Conservation (phyloP, 2,888 invertebrate genomes). For the Ischnura elegans region DNA sequence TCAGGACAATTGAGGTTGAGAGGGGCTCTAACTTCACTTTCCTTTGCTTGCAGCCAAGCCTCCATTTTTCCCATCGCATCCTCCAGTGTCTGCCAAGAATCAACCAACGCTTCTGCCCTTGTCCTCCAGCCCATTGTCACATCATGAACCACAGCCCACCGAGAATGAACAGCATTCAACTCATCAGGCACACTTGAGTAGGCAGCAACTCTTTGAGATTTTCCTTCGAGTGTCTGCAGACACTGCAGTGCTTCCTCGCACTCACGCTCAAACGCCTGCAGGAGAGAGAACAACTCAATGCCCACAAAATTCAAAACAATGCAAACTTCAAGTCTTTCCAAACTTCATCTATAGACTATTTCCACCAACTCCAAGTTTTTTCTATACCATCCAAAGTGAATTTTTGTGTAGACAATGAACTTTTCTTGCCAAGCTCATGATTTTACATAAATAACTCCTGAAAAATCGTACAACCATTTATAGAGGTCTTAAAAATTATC, state of each 20-base stretch:
- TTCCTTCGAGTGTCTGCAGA: constrained; percentile 86
- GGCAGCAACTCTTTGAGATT: constrained; percentile 87
- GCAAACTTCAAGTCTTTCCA: too few species aligned
- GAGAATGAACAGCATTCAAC: constrained; percentile 89
- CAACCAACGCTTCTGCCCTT: constrained; percentile 88
- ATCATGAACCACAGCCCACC: constrained; percentile 91
- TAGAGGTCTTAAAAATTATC: too few species aligned
- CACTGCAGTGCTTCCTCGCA: constrained; percentile 88
- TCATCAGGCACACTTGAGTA: constrained; percentile 90
- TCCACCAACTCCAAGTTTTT: too few species aligned
- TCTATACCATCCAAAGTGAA: too few species aligned
- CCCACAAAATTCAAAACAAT: too few species aligned
- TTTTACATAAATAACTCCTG: too few species aligned
- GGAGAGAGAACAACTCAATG: too few species aligned
- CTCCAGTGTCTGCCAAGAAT: constrained; percentile 91
- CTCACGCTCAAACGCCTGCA: constrained; percentile 85
- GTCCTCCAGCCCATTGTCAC: constrained; percentile 88
- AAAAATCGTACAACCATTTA: too few species aligned
- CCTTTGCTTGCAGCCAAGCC: constrained; percentile 88
- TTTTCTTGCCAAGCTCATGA: too few species aligned
- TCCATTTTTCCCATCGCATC: constrained; percentile 87
- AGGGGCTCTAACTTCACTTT: constrained; percentile 81
- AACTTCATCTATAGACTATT: too few species aligned
- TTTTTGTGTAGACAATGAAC: too few species aligned
- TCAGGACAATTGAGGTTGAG: constrained; percentile 85